Conservation (phyloP, 2,113 vertebrate species). For the Azemiops feae region DNA sequence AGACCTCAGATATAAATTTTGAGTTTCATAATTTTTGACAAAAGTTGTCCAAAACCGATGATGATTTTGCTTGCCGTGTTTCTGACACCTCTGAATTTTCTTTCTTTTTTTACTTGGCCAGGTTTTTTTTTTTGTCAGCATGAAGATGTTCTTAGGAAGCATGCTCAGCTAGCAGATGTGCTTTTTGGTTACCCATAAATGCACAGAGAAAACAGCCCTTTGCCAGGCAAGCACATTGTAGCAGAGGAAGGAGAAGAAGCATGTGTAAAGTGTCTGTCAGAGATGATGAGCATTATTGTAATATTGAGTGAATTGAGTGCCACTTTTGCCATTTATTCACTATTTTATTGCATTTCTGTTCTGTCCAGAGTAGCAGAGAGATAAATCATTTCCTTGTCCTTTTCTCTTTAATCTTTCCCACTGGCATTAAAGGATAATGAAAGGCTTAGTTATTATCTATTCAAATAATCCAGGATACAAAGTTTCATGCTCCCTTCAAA, state of each 20-base stretch:
- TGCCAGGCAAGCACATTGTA: background rate
- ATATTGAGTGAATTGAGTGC: constrained; percentile 11
- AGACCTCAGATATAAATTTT: background rate
- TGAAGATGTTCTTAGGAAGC: background rate
- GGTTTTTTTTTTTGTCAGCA: background rate
- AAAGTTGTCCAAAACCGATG: background rate
- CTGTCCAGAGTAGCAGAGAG: background rate
- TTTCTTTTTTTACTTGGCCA: background rate
- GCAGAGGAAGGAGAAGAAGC: background rate
- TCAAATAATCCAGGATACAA: constrained; percentile 16
- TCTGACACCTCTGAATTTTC: background rate
- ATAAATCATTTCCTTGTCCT: constrained; percentile 6
- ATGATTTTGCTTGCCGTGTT: background rate
- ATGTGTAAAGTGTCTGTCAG: background rate
- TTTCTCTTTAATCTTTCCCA: constrained; percentile 5
- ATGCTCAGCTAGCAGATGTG: background rate
- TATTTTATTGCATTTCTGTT: constrained; percentile 22
- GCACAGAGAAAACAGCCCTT: background rate
- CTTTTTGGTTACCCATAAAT: background rate
- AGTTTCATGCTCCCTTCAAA: background rate
- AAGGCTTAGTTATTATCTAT: constrained; percentile 8
- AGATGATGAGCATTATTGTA: background rate
- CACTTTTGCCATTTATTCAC: constrained; percentile 5
- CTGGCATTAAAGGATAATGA: constrained; percentile 16
- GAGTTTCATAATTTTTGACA: background rate